Evolutionary conservation across 2,797 vertebrate genomes (phyloP), one percentile per base, ranked within the genome.

Genomic region (Enoplosus armatus): DNA sequence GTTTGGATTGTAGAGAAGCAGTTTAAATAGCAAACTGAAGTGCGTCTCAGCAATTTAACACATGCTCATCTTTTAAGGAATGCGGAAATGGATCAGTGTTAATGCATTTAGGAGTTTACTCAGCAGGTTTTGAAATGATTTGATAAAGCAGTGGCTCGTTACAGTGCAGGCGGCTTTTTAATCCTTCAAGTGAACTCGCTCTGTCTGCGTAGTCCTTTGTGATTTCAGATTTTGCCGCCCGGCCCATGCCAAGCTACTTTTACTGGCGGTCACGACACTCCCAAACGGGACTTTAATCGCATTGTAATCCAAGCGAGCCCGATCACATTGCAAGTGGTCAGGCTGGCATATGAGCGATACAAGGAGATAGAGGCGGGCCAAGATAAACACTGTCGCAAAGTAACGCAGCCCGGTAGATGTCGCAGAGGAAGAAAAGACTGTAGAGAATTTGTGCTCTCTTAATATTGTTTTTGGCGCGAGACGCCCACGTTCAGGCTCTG

Each of bases 1-100:
- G 87, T 83, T 90, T 84, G 61, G 83, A 61, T 67, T 82, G 27
- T 6, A 45, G 66, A 26, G 78, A 76, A 31, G 27, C 54, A 41
- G 59, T 75, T 72, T 54, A 53, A 73, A 61, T 26, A 41, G 55
- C 39, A 64, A 54, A 22, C 8, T 45, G 14, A 63, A 35, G 35
- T 43, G 41, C 3, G 45, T 54, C 9, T 66, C 16, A 66, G 58
- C 47, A 39, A 6, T 56, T 72, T 63, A 29, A 1, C 54, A 33
- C 10, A 20, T 48, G 22, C 41, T 80, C 24, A 55, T 1, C 58
- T 64, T 71, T 58, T 29, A 66, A 56, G 43, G 45, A 48, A 15
- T 35, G 15, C n/a, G 59, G 22, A 51, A 60, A 37, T 31, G 8
- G 14, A 53, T 62, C 4, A 10, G 0, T n/a, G 26, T 18, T n/a